Base-by-base conservation (phyloP, 2,888 invertebrate species). In the Escarpia spicata region DNA sequence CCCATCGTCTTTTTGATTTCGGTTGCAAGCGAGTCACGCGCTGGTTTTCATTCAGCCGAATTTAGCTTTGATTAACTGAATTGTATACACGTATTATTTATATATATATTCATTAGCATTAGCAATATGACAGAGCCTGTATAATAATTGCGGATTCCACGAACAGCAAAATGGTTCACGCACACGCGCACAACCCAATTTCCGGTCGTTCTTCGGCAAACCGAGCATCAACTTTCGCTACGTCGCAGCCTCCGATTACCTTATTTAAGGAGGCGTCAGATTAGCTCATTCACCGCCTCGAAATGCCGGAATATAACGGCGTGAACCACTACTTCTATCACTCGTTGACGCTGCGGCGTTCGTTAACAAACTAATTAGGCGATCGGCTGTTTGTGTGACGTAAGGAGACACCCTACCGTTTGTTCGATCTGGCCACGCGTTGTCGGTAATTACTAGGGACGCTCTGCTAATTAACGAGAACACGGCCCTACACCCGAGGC, bases 351-450 rank as follows among this genome's bases (percentile, higher is more conserved):
- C n/a, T 3, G 75, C 75, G 4, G 75, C 75, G 75, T 75, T 75
- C 75, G 75, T 75, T 75, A 75, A 75, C 75, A 75, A 75, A 75
- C 75, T 75, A 75, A 75, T 75, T 75, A 75, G 75, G 75, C 75
- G 75, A 75, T 75, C 75, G 75, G 75, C 75, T 75, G n/a, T 75
- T 75, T 75, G 75, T n/a, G n/a, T 75, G 75, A 75, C 75, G 75
- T 75, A 75, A 75, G 26, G 19, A 75, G 75, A 75, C 75, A 75
- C 75, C 75, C 19, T 26, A 26, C 52, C 75, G 75, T 75, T 75
- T 75, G 75, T 75, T 75, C 75, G 75, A 26, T 75, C 26, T 75
- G 75, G 75, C 75, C 75, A n/a, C 75, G 75, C 75, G 75, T n/a
- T 75, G 75, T 75, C 75, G n/a, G 75, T 75, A 75, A 75, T 75